Base-by-base conservation (phyloP, 1,140 invertebrate genomes). In the Lordiphosa collinella region DNA sequence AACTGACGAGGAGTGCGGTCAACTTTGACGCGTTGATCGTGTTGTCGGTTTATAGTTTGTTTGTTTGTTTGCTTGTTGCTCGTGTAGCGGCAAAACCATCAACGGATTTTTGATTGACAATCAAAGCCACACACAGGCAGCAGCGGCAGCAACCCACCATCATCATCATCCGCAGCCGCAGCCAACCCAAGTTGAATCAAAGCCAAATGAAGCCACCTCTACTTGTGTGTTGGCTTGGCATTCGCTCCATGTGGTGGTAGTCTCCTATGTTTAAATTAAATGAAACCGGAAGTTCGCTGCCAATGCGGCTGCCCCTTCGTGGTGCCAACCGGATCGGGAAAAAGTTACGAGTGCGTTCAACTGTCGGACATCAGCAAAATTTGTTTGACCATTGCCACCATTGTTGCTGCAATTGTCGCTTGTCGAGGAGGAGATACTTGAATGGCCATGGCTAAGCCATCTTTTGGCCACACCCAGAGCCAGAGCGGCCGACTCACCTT, bases 51-150 rank as follows among this genome's bases (percentile, higher is more conserved):
- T n/a, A n/a, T n/a, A n/a, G n/a, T n/a, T n/a, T n/a, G n/a, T n/a
- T n/a, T n/a, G n/a, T n/a, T n/a, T n/a, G n/a, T 43, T 44, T 25
- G 22, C 12, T 44, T 12, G 22, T 25, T 25, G 18, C 18, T 18
- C 18, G 18, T 25, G 22, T 25, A 25, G 22, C 22, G 22, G 22
- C 22, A 25, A 25, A 25, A 25, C 41, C 12, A 44, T 44, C 41
- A 44, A 44, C 41, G 41, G 41, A 44, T 44, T 44, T 44, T 44
- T 44, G 41, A 44, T 44, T 44, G 41, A 44, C 41, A 44, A 44
- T 44, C 41, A 44, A 44, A 44, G 41, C 41, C 41, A 44, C 41
- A 44, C 41, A 44, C 41, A 44, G 11, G 40, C 40, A 43, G 22
- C 16, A 40, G 38, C 18, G 29, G 16, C 37, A 36, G n/a, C 35